Evolutionary conservation across 2,113 vertebrate species (phyloP), one percentile per base, ranked within the genome.

Genomic region (Motacilla alba): DNA sequence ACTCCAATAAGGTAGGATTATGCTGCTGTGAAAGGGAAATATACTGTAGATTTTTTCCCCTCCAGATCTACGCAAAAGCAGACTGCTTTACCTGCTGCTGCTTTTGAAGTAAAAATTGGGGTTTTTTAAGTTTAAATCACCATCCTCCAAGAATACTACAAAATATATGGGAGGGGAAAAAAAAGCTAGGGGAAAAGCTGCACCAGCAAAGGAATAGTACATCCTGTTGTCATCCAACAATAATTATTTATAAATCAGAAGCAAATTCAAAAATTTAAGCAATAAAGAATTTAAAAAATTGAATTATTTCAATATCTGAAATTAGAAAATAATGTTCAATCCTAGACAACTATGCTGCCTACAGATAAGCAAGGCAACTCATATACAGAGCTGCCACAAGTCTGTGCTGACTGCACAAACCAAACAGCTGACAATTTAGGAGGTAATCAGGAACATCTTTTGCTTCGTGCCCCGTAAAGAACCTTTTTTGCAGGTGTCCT

Each of bases 401-500:
- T 41, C 79, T 33, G 3, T 11, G 50, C 50, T 37, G 52, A 77
- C 37, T 39, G 35, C 64, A 59, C 4, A 18, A 94, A 74, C 47
- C n/a, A 13, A 77, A 58, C 26, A 50, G 59, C 31, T 43, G 72
- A 69, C 39, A 73, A 50, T 31, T 83, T 24, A 83, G 58, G 43
- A 83, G 62, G 82, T 44, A 68, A 35, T 35, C 78, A 83, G 55
- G 41, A 69, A 53, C 13, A 31, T 24, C 20, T 59, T 82, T 37
- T 39, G 37, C 50, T 64, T 31, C 37, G 10, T 11, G 72, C 47
- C 78, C 75, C 9, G 0, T 22, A 84, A 70, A 88, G 78, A 94
- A 99, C 99, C 99, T 99, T 99, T 97, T 99, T 99, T 91, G 95
- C 97, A 76, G 98, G 98, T 3, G 98, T 98, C 64, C 98, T 97